Conservation (phyloP, 2,888 invertebrate genomes). For the Azorinus chamasolen region DNA sequence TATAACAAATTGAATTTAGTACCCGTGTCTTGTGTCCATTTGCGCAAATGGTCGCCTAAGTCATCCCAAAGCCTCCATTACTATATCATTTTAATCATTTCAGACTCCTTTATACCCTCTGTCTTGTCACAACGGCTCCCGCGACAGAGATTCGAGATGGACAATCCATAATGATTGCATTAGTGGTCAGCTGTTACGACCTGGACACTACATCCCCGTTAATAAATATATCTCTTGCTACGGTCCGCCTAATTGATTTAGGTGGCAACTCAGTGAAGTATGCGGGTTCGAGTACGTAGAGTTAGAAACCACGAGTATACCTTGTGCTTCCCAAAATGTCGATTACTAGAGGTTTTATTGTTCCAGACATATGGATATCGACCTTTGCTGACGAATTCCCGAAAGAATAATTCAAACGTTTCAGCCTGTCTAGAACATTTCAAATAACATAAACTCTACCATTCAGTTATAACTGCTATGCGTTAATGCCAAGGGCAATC, state of each 20-base stretch:
- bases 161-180: slow-evolving; percentile 59
- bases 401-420: too few species aligned
- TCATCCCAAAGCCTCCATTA: slow-evolving; percentile 49
- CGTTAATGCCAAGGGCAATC: too few species aligned
- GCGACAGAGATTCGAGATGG: slow-evolving; percentile 44
- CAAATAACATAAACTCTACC: too few species aligned
- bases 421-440: too few species aligned
- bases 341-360: too few species aligned
- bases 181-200: slow-evolving; percentile 42
- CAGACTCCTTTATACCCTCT: slow-evolving; percentile 63
- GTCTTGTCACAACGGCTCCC: slow-evolving; percentile 47
- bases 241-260: slow-evolving; percentile 54
- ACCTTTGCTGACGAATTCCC: too few species aligned
- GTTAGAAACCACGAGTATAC: too few species aligned
- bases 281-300: too few species aligned
- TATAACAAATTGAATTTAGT: slow-evolving; percentile 16
- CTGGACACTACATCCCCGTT: slow-evolving; percentile 47
- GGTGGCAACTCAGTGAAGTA: too few species aligned
- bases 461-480: too few species aligned
- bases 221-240: slow-evolving; percentile 36
- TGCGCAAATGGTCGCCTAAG: neutral
- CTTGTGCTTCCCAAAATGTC: too few species aligned
- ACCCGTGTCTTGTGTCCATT: neutral
- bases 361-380: too few species aligned
- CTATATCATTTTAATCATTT: slow-evolving; percentile 63